Conservation (phyloP, 2,113 vertebrate species). For the Aphyosemion australe region DNA sequence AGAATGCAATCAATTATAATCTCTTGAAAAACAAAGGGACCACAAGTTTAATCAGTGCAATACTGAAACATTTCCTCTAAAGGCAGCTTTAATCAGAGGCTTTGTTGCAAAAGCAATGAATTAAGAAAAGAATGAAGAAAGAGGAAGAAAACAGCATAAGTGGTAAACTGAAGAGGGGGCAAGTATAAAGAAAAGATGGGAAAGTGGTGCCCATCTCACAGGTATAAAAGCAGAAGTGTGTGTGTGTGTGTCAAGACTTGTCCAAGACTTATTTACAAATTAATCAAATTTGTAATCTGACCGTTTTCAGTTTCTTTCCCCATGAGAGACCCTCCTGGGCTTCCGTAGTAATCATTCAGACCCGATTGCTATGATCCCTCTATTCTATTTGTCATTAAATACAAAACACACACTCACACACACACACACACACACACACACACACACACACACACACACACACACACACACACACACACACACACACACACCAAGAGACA, state of each 20-base stretch:
- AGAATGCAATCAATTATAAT: no score
- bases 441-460: slow-evolving; percentile 35
- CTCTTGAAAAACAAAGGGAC: no score
- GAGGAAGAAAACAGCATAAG: neutral
- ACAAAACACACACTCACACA: slow-evolving; percentile 45
- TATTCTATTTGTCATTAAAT: slow-evolving; percentile 80
- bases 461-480: slow-evolving; percentile 24
- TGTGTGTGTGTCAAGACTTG: neutral
- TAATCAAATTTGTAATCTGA: slow-evolving; percentile 41
- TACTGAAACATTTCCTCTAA: neutral
- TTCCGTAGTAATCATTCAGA: slow-evolving; percentile 76
- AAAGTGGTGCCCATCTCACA: slow-evolving; percentile 3
- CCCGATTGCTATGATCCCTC: slow-evolving; percentile 73
- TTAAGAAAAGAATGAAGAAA: neutral
- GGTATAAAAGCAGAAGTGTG: neutral
- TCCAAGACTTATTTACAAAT: slow-evolving; percentile 19
- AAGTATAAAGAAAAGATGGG: slow-evolving; percentile 4
- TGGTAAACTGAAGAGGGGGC: neutral
- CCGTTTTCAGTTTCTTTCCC: slow-evolving; percentile 73
- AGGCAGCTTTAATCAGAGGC: slow-evolving; percentile 34
- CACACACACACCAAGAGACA: slow-evolving; percentile 48
- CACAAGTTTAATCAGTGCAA: no score
- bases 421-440: slow-evolving; percentile 22
- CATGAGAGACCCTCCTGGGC: slow-evolving; percentile 53
- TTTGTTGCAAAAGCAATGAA: slow-evolving; percentile 22